These are phyloP conservation scores for Sebastes kiyomatsui DNA, from an alignment of 2,797 vertebrate species.

Conservation along the genomic window DNA sequence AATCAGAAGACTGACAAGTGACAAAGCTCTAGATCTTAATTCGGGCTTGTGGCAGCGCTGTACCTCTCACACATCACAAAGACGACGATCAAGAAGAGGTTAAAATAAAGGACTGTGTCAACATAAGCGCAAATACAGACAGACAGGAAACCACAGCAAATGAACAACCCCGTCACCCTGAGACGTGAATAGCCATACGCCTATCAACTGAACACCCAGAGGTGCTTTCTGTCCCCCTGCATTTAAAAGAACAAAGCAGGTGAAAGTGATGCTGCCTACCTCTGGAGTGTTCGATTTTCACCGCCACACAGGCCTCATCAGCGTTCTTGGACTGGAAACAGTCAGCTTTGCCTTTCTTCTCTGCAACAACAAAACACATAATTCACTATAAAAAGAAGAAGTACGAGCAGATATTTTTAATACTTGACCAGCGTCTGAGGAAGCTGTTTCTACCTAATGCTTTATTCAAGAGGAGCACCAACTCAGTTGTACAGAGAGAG, in stretches of 20 bases:
- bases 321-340: conserved; percentile 69
- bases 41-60: background rate
- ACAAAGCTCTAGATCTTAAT: conserved; percentile 7
- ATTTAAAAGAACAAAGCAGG: background rate
- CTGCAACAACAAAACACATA: conserved; percentile 65
- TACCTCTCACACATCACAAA: background rate
- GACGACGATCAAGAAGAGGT: background rate
- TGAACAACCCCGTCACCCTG: background rate
- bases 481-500: background rate
- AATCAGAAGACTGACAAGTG: background rate
- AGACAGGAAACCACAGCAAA: background rate
- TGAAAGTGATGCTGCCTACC: conserved; percentile 47
- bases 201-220: background rate
- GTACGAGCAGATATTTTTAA: background rate
- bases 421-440: background rate
- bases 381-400: conserved; percentile 1
- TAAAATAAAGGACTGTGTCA: background rate
- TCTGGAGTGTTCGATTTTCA: conserved; percentile 79
- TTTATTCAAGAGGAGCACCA: background rate
- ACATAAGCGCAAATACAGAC: background rate
- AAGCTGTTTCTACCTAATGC: conserved; percentile 17
- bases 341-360: conserved; percentile 66
- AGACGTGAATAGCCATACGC: background rate
- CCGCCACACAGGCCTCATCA: conserved; percentile 77
- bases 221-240: background rate